Evolutionary conservation across 2,797 vertebrate genomes (phyloP), one percentile per base, ranked within the genome.

Genomic region (Glyptemys insculpta): DNA sequence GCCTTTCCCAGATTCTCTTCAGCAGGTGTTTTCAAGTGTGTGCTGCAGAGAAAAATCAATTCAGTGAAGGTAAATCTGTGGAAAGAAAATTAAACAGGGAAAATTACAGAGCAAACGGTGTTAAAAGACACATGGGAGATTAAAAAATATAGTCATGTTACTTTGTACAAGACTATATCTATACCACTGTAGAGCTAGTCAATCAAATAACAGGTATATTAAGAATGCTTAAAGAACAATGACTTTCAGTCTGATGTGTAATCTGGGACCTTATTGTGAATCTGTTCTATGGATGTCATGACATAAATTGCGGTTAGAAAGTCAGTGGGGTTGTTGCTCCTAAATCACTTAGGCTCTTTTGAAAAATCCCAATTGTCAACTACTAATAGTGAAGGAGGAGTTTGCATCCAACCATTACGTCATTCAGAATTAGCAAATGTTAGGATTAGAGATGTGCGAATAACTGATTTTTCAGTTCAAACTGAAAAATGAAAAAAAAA

Each of bases 281-380:
- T 25, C 3, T 65, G 53, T 21, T 78, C 19, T 21, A 53, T 2
- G 2, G n/a, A 37, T 62, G 52, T 34, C 1, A 1, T 74, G 49
- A 15, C 37, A 44, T 27, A 44, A 76, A 47, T 76, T 14, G 14
- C 9, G 12, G 21, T 47, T 87, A 65, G 54, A 89, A 93, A 76
- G 8, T 44, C 76, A 62, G 16, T 0, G 2, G 78, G 79, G 44
- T 3, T 93, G 94, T 53, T 89, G 12, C 8, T 95, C 23, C 52
- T 68, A 79, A 1, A 0, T 0, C 44, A 31, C 47, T 0, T 3
- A 1, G 27, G 8, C 27, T 41, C 49, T 80, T 52, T 14, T 84
- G 83, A 86, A 91, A 93, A 86, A 3, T 1, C n/a, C 31, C 86
- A 29, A 31, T 37, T 2, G 0, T 47, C 78, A 12, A 3, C 37